These are phyloP conservation scores for Galago senegalensis DNA, from an alignment of 2,797 vertebrate species.

Conservation along the genomic window DNA sequence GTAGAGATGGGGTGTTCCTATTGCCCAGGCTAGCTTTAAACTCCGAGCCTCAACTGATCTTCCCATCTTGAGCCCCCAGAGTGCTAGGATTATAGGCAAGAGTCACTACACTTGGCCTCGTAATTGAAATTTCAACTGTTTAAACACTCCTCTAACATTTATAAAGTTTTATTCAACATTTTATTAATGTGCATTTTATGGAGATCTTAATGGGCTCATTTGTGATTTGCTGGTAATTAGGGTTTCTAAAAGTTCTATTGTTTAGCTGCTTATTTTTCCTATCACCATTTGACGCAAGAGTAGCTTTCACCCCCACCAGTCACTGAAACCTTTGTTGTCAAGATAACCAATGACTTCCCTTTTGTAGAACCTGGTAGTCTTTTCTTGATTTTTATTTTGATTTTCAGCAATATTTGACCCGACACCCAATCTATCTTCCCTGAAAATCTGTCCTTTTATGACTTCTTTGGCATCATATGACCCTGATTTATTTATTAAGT, in stretches of 20 bases:
- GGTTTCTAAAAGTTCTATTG: not conserved
- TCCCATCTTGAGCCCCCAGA: not conserved
- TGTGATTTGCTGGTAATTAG: not conserved
- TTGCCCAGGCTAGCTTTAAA: not conserved
- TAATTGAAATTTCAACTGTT: not conserved
- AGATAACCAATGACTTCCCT: not conserved
- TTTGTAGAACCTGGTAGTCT: not conserved
- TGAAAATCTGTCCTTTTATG: not conserved
- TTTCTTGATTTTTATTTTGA: not conserved
- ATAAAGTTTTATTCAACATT: not conserved
- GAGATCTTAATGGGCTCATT: not conserved
- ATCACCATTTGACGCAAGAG: not conserved
- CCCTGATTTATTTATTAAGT: not conserved
- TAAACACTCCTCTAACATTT: not conserved
- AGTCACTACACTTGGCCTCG: no score
- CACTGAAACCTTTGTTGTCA: not conserved
- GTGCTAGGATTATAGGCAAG: not conserved
- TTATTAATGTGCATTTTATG: not conserved
- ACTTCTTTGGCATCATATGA: not conserved
- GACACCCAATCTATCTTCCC: not conserved
- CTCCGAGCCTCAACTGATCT: not conserved
- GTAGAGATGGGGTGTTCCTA: not conserved
- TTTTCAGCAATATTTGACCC: not conserved
- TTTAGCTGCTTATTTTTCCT: not conserved
- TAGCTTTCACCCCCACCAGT: not conserved